Base-by-base conservation (phyloP, 2,888 invertebrate genomes). In the Agrotis exclamationis region DNA sequence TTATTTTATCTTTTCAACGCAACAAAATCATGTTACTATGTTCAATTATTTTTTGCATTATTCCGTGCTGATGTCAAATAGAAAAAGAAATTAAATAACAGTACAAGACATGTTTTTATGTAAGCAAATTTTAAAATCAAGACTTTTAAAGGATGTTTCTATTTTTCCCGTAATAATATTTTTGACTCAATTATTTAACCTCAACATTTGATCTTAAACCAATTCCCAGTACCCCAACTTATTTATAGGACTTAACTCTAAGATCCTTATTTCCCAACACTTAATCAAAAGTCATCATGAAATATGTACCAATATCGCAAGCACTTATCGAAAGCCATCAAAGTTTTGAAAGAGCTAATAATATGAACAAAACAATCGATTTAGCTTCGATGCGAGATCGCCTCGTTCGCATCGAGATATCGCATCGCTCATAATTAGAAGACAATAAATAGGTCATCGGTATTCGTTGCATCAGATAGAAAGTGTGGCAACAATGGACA, bases 361-460 rank as follows among this genome's bases (percentile, higher is more conserved):
- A 85, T 72, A 33, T 72, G 76, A 85, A 84, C 84, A 84, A 84
- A 84, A 74, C 82, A 80, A 80, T 85, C 83, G 85, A 80, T 80
- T 80, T 63, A 65, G 20, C 51, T 77, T 59, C 73, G 64, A 79
- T 63, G 57, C 69, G 65, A 77, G 68, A 87, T 76, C 75, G 76
- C 74, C 77, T 70, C 67, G 50, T 77, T 57, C 63, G 66, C 62
- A 80, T 74, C 79, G 79, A 85, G 80, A 85, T 85, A 85, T 86
- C 73, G 76, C 57, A 60, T 84, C 82, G 70, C 54, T 85, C 70
- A 79, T 85, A 85, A 85, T 85, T 86, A 85, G 78, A 76, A 77
- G 71, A 73, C 78, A 80, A 76, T 75, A 82, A 85, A 80, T 82
- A 56, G 80, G 76, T 79, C 39, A 39, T 39, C 51, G 51, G 11